Base-by-base conservation (phyloP, 1,140 invertebrate genomes). In the Heliconius hermathena region DNA sequence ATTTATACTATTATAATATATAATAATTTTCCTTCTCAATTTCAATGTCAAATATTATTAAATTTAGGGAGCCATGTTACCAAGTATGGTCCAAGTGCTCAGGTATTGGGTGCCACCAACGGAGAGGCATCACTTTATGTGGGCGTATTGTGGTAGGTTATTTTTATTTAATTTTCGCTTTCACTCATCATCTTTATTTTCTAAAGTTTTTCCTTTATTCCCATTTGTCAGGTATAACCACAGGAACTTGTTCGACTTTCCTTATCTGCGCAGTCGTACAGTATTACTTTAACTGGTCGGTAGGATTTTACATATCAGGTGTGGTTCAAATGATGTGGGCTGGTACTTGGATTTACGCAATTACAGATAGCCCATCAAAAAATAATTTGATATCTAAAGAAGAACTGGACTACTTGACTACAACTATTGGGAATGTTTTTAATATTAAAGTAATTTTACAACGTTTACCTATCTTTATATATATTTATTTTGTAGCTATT, bases 301-400 rank as follows among this genome's bases (percentile, higher is more conserved):
- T 96, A 82, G 96, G 97, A 3, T 98, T 97, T 90, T 97, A 97
- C 78, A 89, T 96, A 5, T 96, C 96, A 5, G 97, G 96, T 72
- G 91, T 93, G 8, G 86, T 96, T 3, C 96, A 96, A 82, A 80
- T 97, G 0, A n/a, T 96, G 8, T 97, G 97, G 94, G 95, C 95
- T 49, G 84, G 90, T 0, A 36, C 96, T 0, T 98, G 97, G 97
- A 92, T 96, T 54, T 91, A 95, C 36, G 79, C 96, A 9, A 96
- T 97, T 2, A 95, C 96, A 8, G 97, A 97, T 87, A 95, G 95
- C 16, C 98, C 98, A 0, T 95, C 96, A 16, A 85, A 94, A 73
- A 98, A 99, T 94, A 96, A 96, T 11, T 95, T 95, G 20, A 99
- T 99, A 82, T 96, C 96, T 1, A 94, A 96, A 74, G 95, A 96